phyloP scores from a whole-genome alignment of 2,113 vertebrate species.

The cat (Felis catus) region F.catus_Fca126_mat1.0 CM031413.1:51822001-51822500 shows the following conservation, averaged over 20 bases:
- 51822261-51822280: neutral
- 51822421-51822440: neutral
- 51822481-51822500: neutral
- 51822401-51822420: neutral
- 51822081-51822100: neutral
- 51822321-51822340: neutral
- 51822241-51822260: neutral
- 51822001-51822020: too few species aligned
- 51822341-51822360: neutral
- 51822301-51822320: neutral
- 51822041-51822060: neutral
- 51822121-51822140: neutral
- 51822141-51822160: neutral
- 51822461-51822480: too few species aligned
- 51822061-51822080: neutral
- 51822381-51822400: neutral
- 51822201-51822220: neutral
- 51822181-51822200: neutral
- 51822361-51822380: neutral
- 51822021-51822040: neutral
- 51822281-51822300: neutral
- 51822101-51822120: neutral
- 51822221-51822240: neutral
- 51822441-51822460: fast-evolving
- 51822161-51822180: neutral